Conservation (phyloP, 2,888 invertebrate genomes). For the Heliothis peltigera region DNA sequence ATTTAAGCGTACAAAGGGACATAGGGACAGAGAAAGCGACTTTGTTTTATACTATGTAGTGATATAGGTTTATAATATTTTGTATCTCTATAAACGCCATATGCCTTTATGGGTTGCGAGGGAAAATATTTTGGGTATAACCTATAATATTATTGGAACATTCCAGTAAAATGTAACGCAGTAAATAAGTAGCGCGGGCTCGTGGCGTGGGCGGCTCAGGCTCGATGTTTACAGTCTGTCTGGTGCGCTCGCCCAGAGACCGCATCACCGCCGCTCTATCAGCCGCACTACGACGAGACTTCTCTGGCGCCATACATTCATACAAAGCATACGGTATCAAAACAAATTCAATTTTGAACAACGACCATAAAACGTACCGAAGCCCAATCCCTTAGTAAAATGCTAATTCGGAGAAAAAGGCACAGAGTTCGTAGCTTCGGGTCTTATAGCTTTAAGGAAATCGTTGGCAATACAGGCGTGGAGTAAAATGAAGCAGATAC, state of each 20-base stretch:
- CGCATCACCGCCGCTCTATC: constrained; percentile 54
- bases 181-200: constrained; percentile 66
- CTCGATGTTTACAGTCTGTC: constrained; percentile 68
- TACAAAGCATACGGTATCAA: constrained; percentile 3
- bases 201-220: constrained; percentile 60
- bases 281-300: constrained; percentile 31
- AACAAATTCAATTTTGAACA: constrained; percentile 12
- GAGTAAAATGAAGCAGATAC: constrained; percentile 84
- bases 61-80: too few species aligned
- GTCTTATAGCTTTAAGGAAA: constrained; percentile 76
- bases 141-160: constrained; percentile 71
- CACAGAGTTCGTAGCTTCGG: constrained; percentile 59
- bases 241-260: constrained; percentile 52
- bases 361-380: constrained; percentile 11
- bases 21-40: too few species aligned
- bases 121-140: constrained; percentile 72
- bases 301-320: background rate
- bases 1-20: too few species aligned
- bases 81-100: too few species aligned
- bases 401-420: constrained; percentile 62
- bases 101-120: constrained; percentile 26
- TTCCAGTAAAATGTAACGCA: constrained; percentile 70
- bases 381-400: constrained; percentile 46
- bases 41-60: too few species aligned
- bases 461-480: constrained; percentile 80